phyloP scores from a whole-genome alignment of 1,140 invertebrate species.

The Drosophila athabasca region DNA sequence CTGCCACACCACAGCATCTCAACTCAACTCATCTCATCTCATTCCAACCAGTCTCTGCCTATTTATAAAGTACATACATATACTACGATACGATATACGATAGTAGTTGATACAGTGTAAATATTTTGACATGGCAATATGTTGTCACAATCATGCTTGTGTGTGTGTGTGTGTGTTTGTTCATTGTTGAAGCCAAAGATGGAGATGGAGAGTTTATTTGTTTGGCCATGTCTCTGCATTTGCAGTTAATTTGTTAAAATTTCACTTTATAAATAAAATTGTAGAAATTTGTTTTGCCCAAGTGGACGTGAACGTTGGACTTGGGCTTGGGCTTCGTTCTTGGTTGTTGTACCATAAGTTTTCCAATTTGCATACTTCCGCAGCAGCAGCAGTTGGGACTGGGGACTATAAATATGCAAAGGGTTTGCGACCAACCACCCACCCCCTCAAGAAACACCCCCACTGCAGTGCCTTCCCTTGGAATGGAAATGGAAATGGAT shows the following conservation, averaged over 20 bases:
- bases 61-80: not conserved
- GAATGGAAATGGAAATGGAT: conserved; percentile 10
- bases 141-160: conserved; percentile 52
- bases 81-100: not conserved
- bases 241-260: conserved; percentile 80
- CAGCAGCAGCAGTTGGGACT: conserved; percentile 63
- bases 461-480: not conserved
- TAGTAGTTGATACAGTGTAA: conserved; percentile 71
- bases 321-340: too few species aligned
- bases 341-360: conserved; percentile 57
- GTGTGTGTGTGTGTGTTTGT: conserved; percentile 33
- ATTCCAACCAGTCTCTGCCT: too few species aligned
- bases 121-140: conserved; percentile 79
- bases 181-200: conserved; percentile 6
- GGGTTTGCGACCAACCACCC: conserved; percentile 38
- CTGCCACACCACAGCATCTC: not conserved
- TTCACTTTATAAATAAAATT: conserved; percentile 75
- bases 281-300: not conserved
- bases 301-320: too few species aligned
- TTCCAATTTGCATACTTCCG: conserved; percentile 74
- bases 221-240: conserved; percentile 50
- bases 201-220: conserved; percentile 30
- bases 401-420: conserved; percentile 68
- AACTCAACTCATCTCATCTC: too few species aligned
- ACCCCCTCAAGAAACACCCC: conserved; percentile 36